Evolutionary conservation across 2,888 invertebrate genomes (phyloP), one percentile per base, ranked within the genome.

Genomic region (Doris montereyensis): DNA sequence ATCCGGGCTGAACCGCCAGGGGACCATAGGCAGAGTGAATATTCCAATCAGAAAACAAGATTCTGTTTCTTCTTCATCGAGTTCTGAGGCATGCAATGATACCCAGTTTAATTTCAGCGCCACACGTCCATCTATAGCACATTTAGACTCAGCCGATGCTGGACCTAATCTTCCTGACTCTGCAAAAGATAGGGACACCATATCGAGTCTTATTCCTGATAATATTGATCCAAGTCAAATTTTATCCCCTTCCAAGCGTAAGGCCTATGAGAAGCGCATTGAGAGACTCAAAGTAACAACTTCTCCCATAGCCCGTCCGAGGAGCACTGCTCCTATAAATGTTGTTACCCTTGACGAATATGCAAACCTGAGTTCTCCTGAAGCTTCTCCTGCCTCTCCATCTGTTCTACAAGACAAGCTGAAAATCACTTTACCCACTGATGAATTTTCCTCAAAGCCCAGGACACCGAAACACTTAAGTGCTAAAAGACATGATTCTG

Each of bases 241-340:
- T 35, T 81, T 83, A 13, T 87, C 87, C 10, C 88, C 87, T 34
- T 88, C 89, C 4, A 89, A 88, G 76, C 82, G 86, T 30, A 89
- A 87, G 84, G 89, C 89, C 2, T 87, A 87, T 78, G 86, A 88
- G 75, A 86, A 86, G 77, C 82, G 87, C 5, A 83, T 89, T 34
- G 86, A 88, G 77, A 81, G 89, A 57, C 81, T 88, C 10, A 87
- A 88, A 81, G 89, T 88, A 0, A 89, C 87, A 30, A 88, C 86
- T 4, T 86, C 83, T 32, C 88, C 88, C 8, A 87, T 89, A 58
- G 87, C 87, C 41, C 82, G 89, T 21, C 89, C 89, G 4, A 81
- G 89, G 8, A 89, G 89, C 76, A 87, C 86, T 5, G 87, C 89
- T 34, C 88, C 88, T 21, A 88, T 89, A 41, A 88, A 85, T 83